A percentile compares a stretch with the other conserved stretches of the same genome.
phyloP scores from a whole-genome alignment of 2,113 vertebrate species.

The Prunella himalayana region DNA sequence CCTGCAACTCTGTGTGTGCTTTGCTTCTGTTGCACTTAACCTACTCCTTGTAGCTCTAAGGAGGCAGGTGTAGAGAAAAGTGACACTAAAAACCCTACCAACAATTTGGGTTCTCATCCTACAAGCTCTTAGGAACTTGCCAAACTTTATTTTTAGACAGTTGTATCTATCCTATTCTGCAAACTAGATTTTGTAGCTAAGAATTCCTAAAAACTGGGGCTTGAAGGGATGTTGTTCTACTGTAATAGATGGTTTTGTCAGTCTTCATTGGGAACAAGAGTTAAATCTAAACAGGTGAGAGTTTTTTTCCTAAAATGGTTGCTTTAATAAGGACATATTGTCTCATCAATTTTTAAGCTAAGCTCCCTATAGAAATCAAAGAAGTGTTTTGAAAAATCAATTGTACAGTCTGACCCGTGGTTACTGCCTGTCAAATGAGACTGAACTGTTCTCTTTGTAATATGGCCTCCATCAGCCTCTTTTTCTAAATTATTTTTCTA shows the following conservation, averaged over 20 bases:
- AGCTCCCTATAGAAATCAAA: background rate
- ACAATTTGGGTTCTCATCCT: accelerated
- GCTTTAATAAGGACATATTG: background rate
- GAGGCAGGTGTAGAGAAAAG: background rate
- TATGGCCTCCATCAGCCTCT: background rate
- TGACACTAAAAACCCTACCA: background rate
- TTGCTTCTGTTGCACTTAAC: background rate
- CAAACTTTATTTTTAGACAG: background rate
- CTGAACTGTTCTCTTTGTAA: background rate
- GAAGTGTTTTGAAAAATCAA: background rate
- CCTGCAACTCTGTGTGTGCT: accelerated
- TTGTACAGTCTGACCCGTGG: background rate
- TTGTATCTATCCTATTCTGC: background rate
- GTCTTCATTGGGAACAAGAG: background rate
- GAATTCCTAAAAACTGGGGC: background rate
- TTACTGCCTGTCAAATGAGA: background rate
- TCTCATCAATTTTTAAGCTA: constrained; percentile 4
- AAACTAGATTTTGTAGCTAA: background rate
- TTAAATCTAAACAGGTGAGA: background rate
- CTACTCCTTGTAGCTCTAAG: background rate
- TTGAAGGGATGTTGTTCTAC: background rate
- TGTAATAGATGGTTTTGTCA: background rate
- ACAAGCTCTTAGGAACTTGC: background rate
- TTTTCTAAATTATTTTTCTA: background rate
- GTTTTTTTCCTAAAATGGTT: background rate